Evolutionary conservation across 2,888 invertebrate genomes (phyloP).

Genomic region (Nomada flava): DNA sequence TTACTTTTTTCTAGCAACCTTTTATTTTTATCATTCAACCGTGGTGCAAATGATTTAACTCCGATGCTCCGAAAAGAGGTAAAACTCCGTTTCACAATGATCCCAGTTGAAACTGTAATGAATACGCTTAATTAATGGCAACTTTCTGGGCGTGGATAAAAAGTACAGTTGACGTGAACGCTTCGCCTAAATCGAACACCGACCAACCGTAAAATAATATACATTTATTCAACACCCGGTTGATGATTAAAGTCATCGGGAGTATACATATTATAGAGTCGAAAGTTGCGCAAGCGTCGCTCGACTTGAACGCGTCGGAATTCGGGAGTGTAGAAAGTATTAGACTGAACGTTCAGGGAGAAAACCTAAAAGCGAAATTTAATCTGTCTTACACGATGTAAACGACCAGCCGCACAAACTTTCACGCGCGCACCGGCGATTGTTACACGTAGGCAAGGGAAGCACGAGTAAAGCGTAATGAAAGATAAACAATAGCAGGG

Average conservation of each 20-base stretch:
- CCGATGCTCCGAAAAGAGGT: background rate
- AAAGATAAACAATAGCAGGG: background rate
- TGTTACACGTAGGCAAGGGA: slow-evolving; percentile 33
- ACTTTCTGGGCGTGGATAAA: background rate
- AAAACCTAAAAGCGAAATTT: slow-evolving; percentile 48
- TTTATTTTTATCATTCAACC: background rate
- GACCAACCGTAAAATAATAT: background rate
- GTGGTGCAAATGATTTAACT: background rate
- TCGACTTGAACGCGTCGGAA: slow-evolving; percentile 14
- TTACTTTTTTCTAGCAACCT: background rate
- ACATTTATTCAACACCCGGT: background rate
- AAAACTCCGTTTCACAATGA: background rate
- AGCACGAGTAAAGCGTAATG: background rate
- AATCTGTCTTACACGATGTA: slow-evolving; percentile 29
- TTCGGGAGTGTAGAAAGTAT: slow-evolving; percentile 46
- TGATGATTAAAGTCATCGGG: slow-evolving; percentile 1
- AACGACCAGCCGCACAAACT: slow-evolving; percentile 28
- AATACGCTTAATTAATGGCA: background rate
- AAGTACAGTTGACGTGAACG: background rate
- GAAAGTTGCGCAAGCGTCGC: slow-evolving; percentile 38
- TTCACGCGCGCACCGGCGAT: slow-evolving; percentile 36
- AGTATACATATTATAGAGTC: background rate
- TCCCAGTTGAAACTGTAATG: background rate
- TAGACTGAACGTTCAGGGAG: slow-evolving; percentile 11
- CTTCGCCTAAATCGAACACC: background rate